A percentile compares a stretch with the other conserved stretches of the same genome.
These are phyloP conservation scores for Drosophila kanekoi DNA, from an alignment of 2,888 invertebrate species.

Conservation along the genomic window DNA sequence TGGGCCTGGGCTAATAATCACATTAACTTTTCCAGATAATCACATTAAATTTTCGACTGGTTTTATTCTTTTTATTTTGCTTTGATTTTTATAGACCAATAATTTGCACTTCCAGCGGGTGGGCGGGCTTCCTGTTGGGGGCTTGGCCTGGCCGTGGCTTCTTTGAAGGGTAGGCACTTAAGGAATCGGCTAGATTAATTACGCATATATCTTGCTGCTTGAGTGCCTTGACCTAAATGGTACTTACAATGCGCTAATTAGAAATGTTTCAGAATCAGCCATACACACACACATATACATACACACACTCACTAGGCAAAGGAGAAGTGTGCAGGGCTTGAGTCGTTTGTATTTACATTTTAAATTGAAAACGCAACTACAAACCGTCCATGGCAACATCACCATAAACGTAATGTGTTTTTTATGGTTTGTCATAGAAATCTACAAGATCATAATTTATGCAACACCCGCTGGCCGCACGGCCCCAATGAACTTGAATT, in stretches of 20 bases:
- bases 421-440: conserved; percentile 75
- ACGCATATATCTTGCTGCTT: conserved; percentile 42
- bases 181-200: conserved; percentile 59
- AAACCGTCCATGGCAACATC: conserved; percentile 37
- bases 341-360: conserved; percentile 54
- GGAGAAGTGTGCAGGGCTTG: background rate
- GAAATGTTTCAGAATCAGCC: conserved; percentile 24
- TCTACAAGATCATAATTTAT: conserved; percentile 76
- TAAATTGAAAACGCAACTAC: conserved; percentile 64
- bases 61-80: conserved; percentile 35
- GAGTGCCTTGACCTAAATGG: conserved; percentile 62
- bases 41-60: conserved; percentile 68
- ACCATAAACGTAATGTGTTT: conserved; percentile 70
- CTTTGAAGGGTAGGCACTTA: conserved; percentile 34
- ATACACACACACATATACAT: too few relatives aligned
- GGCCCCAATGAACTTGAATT: conserved; percentile 59
- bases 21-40: conserved; percentile 76
- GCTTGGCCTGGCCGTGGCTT: conserved; percentile 34
- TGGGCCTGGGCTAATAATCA: conserved; percentile 66
- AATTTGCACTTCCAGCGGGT: conserved; percentile 33
- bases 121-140: background rate
- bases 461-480: conserved; percentile 45
- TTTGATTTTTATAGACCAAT: conserved; percentile 70
- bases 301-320: too few relatives aligned
- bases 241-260: conserved; percentile 43